Evolutionary conservation across 2,888 invertebrate species (phyloP).

Genomic region (Parascotia fuliginaria): DNA sequence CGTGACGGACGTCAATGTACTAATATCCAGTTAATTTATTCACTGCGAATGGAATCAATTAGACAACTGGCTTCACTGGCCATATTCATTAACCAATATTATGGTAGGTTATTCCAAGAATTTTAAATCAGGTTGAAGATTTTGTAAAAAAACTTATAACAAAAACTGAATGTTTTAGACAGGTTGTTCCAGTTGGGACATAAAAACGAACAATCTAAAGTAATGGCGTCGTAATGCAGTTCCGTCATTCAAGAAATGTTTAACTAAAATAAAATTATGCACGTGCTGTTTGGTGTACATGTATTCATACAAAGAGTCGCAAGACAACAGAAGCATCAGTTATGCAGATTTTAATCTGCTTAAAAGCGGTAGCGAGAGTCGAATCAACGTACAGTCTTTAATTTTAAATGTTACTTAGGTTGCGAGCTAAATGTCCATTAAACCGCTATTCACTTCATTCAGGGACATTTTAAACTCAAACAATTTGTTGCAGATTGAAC

Average conservation of each 20-base stretch:
- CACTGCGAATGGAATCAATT: conserved; percentile 17
- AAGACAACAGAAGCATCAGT: conserved; percentile 52
- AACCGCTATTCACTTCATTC: conserved; percentile 35
- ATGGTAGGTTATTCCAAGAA: background rate
- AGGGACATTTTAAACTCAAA: conserved; percentile 27
- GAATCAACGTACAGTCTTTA: conserved; percentile 44
- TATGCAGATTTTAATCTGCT: conserved; percentile 74
- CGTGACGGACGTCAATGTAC: conserved; percentile 15
- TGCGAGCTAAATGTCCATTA: conserved; percentile 39
- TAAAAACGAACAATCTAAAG: conserved; percentile 6
- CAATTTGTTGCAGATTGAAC: conserved; percentile 22
- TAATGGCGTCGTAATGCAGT: background rate
- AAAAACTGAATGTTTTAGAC: background rate
- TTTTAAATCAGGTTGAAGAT: background rate
- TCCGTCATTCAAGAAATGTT: conserved; percentile 21
- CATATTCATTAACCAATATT: conserved; percentile 8
- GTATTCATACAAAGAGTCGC: conserved; percentile 17
- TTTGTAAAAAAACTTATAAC: background rate
- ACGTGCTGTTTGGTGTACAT: conserved; percentile 17
- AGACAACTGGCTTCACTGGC: background rate
- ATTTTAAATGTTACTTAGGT: conserved; percentile 43
- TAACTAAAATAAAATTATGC: conserved; percentile 14
- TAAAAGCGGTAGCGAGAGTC: conserved; percentile 57
- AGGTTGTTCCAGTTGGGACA: conserved; percentile 6
- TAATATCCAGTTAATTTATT: conserved; percentile 14